Conservation (phyloP, 2,888 invertebrate genomes). For the Magallana nippona region DNA sequence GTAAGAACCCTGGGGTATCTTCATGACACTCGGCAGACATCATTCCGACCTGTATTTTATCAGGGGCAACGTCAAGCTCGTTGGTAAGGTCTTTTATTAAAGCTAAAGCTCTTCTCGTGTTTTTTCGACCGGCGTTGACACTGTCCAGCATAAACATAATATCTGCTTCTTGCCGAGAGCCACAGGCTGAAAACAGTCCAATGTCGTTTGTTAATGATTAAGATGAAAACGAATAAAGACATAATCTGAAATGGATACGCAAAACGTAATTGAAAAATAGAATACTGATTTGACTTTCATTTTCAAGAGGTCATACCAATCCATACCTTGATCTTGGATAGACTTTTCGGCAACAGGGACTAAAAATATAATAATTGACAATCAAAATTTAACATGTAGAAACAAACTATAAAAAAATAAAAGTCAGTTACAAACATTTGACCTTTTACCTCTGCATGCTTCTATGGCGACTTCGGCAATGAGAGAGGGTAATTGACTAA, state of each 20-base stretch:
- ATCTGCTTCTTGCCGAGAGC: slow-evolving; percentile 70
- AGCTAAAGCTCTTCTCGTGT: slow-evolving; percentile 64
- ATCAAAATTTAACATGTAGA: neutral
- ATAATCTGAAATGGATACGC: neutral
- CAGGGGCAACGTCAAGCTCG: slow-evolving; percentile 65
- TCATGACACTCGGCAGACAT: slow-evolving; percentile 67
- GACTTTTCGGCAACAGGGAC: slow-evolving; percentile 59
- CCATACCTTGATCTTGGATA: slow-evolving; percentile 66
- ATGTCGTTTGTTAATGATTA: too few relatives aligned
- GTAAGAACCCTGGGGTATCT: slow-evolving; percentile 47
- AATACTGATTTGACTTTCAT: too few relatives aligned
- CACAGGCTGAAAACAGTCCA: slow-evolving; percentile 62
- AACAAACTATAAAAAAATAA: too few relatives aligned
- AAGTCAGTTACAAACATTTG: too few relatives aligned
- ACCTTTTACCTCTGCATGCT: slow-evolving; percentile 66
- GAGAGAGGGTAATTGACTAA: slow-evolving; percentile 64
- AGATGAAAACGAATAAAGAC: neutral
- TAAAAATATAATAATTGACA: slow-evolving; percentile 51
- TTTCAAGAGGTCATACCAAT: neutral
- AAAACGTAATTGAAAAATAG: too few relatives aligned
- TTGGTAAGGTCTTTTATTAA: slow-evolving; percentile 67
- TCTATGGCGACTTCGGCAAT: slow-evolving; percentile 67
- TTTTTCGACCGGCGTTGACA: slow-evolving; percentile 67
- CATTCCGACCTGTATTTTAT: slow-evolving; percentile 71
- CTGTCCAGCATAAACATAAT: slow-evolving; percentile 74